These are phyloP conservation scores for Platichthys flesus DNA, from an alignment of 2,113 vertebrate genomes.

Conservation along the genomic window DNA sequence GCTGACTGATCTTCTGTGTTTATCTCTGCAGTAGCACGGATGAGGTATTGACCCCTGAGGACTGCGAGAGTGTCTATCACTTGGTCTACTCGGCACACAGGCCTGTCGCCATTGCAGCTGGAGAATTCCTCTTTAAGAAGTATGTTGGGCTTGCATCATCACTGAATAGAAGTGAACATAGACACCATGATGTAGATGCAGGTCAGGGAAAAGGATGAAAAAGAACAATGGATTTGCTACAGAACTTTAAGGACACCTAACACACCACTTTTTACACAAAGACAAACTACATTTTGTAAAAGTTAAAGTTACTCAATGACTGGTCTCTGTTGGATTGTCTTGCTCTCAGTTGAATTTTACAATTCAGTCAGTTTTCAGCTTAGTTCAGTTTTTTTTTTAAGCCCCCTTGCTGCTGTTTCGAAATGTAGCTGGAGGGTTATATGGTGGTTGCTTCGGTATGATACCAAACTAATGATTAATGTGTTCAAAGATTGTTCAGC, in stretches of 20 bases:
- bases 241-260: too few species aligned
- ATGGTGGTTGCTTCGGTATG: neutral
- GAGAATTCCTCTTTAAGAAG: conserved; percentile 99
- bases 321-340: neutral
- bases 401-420: too few species aligned
- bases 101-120: conserved; percentile 96
- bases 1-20: conserved; percentile 37
- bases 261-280: too few species aligned
- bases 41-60: conserved; percentile 97
- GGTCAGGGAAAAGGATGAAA: neutral
- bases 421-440: neutral
- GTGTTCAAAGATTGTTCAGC: conserved; percentile 90
- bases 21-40: conserved; percentile 91
- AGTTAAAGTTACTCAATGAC: neutral
- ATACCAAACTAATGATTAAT: conserved; percentile 22
- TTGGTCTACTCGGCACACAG: conserved; percentile 98
- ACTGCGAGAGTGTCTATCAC: conserved; percentile 99
- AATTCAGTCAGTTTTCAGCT: neutral
- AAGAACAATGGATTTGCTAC: too few species aligned
- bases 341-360: neutral
- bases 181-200: neutral
- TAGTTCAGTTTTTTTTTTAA: neutral
- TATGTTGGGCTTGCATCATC: conserved; percentile 73
- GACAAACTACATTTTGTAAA: neutral
- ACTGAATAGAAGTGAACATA: neutral